phyloP scores from a whole-genome alignment of 2,113 vertebrate species.

The Poicephalus meyeri region DNA sequence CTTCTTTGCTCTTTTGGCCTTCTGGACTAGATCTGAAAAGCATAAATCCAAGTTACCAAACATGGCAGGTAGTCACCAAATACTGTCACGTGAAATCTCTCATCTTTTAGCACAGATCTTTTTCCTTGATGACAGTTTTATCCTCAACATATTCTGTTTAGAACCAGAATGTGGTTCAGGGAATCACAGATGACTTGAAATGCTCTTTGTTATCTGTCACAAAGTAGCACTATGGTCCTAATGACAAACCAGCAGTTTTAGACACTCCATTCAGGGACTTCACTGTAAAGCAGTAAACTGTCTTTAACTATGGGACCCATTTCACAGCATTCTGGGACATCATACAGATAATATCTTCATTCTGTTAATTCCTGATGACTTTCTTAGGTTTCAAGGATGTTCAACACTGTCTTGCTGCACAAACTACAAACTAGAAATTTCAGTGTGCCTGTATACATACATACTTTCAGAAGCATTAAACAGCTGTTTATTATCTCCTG shows the following conservation, averaged over 20 bases:
- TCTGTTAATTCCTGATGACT: neutral
- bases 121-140: neutral
- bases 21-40: slow-evolving; percentile 87
- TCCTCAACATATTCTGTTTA: neutral
- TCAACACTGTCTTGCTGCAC: neutral
- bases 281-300: neutral
- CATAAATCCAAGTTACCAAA: neutral
- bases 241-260: neutral
- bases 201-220: neutral
- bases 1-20: slow-evolving; percentile 95
- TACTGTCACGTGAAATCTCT: neutral
- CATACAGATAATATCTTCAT: neutral
- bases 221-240: neutral
- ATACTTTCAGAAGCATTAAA: neutral
- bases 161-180: neutral
- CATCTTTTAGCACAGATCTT: neutral
- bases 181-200: neutral
- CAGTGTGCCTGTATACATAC: neutral
- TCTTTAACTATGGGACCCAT: neutral
- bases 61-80: accelerated
- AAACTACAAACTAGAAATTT: neutral
- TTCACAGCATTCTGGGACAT: neutral
- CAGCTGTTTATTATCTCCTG: neutral
- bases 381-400: neutral
- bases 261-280: neutral